Conservation (phyloP, 2,888 invertebrate genomes). For the Clepsis dumicolana region DNA sequence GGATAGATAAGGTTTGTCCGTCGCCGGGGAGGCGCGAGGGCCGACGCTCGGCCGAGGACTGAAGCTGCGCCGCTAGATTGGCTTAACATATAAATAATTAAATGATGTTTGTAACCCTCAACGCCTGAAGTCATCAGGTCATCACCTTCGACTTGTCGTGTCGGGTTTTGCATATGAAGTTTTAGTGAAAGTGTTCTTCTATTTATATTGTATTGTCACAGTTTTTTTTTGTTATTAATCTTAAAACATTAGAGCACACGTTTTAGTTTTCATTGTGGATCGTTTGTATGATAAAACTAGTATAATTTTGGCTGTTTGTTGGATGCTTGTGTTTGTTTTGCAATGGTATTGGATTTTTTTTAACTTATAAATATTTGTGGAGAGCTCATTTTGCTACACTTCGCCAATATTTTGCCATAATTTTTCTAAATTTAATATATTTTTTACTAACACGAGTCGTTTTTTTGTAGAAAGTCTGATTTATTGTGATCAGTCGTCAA, state of each 20-base stretch:
- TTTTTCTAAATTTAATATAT: slow-evolving; percentile 63
- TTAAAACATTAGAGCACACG: slow-evolving; percentile 49
- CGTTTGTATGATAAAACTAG: slow-evolving; percentile 53
- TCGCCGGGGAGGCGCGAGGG: neutral
- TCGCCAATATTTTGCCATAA: slow-evolving; percentile 85
- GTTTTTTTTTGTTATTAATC: slow-evolving; percentile 49
- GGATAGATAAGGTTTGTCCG: slow-evolving; percentile 11
- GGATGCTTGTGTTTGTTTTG: slow-evolving; percentile 63
- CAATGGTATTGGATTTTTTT: slow-evolving; percentile 66
- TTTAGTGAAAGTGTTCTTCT: slow-evolving; percentile 51
- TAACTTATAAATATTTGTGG: slow-evolving; percentile 70
- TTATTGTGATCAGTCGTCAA: slow-evolving; percentile 63
- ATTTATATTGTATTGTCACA: slow-evolving; percentile 54
- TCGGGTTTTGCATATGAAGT: slow-evolving; percentile 49
- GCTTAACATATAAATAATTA: slow-evolving; percentile 1
- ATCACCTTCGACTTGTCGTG: slow-evolving; percentile 41
- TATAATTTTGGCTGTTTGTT: slow-evolving; percentile 62
- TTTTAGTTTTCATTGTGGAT: slow-evolving; percentile 53
- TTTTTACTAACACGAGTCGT: slow-evolving; percentile 66
- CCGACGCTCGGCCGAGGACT: slow-evolving; percentile 4
- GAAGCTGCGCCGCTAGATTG: slow-evolving; percentile 18
- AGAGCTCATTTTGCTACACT: slow-evolving; percentile 68
- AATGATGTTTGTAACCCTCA: neutral
- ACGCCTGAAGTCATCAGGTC: slow-evolving; percentile 19
- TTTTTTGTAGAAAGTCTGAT: slow-evolving; percentile 66